Percentiles rank a stretch among this genome's conserved stretches.
Evolutionary conservation across 2,113 vertebrate species (phyloP).

Genomic region (Scartelaos histophorus): DNA sequence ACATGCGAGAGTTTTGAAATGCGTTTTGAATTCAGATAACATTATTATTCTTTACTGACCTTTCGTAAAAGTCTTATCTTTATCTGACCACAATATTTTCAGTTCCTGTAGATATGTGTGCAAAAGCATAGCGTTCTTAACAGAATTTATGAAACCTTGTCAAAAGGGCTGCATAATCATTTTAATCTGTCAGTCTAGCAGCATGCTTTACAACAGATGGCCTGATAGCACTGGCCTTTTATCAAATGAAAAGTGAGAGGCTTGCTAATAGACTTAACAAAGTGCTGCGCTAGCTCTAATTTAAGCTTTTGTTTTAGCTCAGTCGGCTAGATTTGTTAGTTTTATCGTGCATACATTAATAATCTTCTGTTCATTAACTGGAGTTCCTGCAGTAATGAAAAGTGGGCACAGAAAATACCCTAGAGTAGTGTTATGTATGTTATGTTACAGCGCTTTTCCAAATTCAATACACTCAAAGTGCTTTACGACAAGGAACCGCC

Average conservation of each 20-base stretch:
- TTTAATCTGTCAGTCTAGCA: conserved; percentile 4
- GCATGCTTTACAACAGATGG: conserved; percentile 6
- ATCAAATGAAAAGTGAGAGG: neutral
- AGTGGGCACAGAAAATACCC: neutral
- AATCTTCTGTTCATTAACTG: neutral
- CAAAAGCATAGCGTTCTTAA: neutral
- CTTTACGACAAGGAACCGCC: too few species aligned
- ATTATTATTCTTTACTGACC: neutral
- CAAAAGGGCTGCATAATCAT: neutral
- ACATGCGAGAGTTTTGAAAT: neutral
- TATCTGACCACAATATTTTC: neutral
- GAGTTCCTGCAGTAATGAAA: neutral
- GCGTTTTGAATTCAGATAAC: neutral
- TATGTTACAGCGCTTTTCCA: too few species aligned
- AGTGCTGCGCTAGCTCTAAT: neutral
- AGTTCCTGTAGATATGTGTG: neutral
- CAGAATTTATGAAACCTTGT: neutral
- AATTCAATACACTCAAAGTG: too few species aligned
- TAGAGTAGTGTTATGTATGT: neutral
- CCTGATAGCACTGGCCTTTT: neutral
- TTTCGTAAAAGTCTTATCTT: neutral
- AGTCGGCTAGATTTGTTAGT: neutral
- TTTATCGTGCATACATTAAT: neutral
- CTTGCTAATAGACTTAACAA: neutral
- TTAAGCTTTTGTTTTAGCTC: neutral